Evolutionary conservation across 2,797 vertebrate genomes (phyloP), one percentile per base, ranked within the genome.

Genomic region (Acridotheres tristis): DNA sequence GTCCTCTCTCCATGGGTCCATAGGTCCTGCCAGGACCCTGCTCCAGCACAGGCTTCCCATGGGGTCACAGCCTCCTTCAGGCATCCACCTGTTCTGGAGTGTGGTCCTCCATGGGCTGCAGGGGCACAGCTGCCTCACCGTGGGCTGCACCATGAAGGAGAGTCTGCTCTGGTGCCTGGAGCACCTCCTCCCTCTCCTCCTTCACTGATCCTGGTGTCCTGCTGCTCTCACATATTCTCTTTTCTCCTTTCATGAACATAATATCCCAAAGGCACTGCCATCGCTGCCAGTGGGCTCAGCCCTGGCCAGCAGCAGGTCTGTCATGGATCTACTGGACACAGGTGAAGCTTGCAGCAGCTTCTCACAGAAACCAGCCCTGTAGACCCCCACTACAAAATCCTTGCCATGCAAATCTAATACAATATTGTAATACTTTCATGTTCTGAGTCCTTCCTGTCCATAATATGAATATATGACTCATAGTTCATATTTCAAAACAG

Each of bases 401-500:
- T 68, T 59, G 50, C 29, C 61, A 59, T 4, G 6, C n/a, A 73
- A 73, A 68, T 19, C 26, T 20, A 73, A 65, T 58, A 40, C 36
- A 81, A 13, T 50, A 89, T 50, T 73, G 23, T 78, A 86, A 73
- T 45, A 82, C 23, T 84, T 88, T 66, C 4, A 6, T 90, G 58
- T 96, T 91, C 55, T 16, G 48, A 76, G 71, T 91, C 29, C 11
- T 95, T 95, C 86, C 88, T 51, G 16, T 91, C 84, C 88, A 38
- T 76, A 95, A 67, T 74, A 82, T 13, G 40, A 93, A 73, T 59
- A 76, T 84, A 30, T 96, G 95, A 96, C 67, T 96, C 94, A 96
- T 40, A 91, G 77, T 76, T 81, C 69, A 36, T 91, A 43, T 95
- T 96, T 96, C 94, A 94, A 86, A 95, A 95, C 93, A 85, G 63